Evolutionary conservation across 2,797 vertebrate species (phyloP), one percentile per base, ranked within the genome.

Genomic region (Channa striata): DNA sequence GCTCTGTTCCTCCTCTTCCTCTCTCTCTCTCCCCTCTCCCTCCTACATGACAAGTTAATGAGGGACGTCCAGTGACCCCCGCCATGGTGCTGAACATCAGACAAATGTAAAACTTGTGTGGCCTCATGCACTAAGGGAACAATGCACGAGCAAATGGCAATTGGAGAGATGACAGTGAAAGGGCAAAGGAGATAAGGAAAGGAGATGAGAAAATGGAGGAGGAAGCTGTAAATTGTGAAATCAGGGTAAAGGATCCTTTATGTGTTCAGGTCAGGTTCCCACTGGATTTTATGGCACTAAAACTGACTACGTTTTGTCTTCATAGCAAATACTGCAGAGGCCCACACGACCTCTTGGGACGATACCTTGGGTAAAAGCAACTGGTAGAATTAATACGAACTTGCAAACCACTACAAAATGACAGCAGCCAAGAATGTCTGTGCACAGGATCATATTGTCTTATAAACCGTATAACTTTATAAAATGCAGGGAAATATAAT

Each of bases 31-130:
- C 59, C 46, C 20, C 25, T 6, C 34, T 42, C 21, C 30, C 14
- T 21, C 11, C 30, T 39, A 68, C 68, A 6, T 79, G 88, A 90
- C 89, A 72, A 72, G 58, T 83, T 90, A 92, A 92, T 90, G 60
- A 86, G 68, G 34, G 85, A 52, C 33, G 52, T 67, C 44, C 61
- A 56, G 68, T 2, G 63, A 60, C 57, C 77, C 53, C 62, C 49
- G 0, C 12, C 49, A 10, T 52, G 58, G 44, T 2, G 12, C 43
- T 80, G 81, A 89, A 82, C 73, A 82, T 67, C 25, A 5, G 62
- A 56, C 47, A 8, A 64, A 59, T 30, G 68, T 53, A 56, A 25
- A 9, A 5, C 11, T 20, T 65, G 37, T 68, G 77, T 42, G 43
- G 53, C 72, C 58, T 59, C 68, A 79, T 59, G 6, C 25, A 30